phyloP scores from a whole-genome alignment of 2,113 vertebrate genomes.

The Istiophorus platypterus region DNA sequence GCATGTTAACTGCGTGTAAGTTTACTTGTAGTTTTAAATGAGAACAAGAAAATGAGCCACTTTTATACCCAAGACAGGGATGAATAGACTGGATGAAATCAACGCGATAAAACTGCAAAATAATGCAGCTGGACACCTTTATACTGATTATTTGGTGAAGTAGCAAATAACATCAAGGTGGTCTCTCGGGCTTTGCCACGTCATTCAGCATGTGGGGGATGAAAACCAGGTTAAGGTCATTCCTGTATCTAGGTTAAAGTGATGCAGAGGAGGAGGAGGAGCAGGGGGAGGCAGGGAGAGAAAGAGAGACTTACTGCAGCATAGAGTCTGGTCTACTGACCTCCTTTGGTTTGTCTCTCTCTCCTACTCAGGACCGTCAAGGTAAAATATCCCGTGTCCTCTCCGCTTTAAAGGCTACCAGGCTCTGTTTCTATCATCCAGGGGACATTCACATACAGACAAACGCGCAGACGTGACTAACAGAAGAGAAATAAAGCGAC shows the following conservation, averaged over 20 bases:
- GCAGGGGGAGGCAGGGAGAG: slow-evolving; percentile 19
- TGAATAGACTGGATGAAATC: not conserved
- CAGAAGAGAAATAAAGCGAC: not conserved
- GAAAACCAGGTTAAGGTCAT: slow-evolving; percentile 76
- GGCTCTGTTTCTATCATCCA: slow-evolving; percentile 9
- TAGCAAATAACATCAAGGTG: too few species aligned
- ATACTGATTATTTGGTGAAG: not conserved
- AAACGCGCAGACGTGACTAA: not conserved
- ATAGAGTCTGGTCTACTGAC: slow-evolving; percentile 73
- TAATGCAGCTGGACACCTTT: not conserved
- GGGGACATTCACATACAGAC: not conserved
- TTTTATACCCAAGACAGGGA: not conserved
- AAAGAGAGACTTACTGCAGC: slow-evolving; percentile 64
- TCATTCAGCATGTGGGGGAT: slow-evolving; percentile 30
- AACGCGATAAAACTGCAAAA: not conserved
- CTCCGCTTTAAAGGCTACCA: slow-evolving; percentile 50
- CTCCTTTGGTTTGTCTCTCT: slow-evolving; percentile 54
- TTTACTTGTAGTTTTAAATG: too few species aligned
- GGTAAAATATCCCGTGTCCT: slow-evolving; percentile 61
- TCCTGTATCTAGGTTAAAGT: slow-evolving; percentile 70
- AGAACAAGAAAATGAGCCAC: not conserved
- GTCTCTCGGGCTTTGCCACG: slow-evolving; percentile 14
- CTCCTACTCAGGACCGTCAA: slow-evolving; percentile 6
- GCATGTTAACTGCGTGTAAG: not conserved
- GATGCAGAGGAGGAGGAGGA: slow-evolving; percentile 65